phyloP scores from a whole-genome alignment of 2,888 invertebrate genomes.

The Helleia helle region DNA sequence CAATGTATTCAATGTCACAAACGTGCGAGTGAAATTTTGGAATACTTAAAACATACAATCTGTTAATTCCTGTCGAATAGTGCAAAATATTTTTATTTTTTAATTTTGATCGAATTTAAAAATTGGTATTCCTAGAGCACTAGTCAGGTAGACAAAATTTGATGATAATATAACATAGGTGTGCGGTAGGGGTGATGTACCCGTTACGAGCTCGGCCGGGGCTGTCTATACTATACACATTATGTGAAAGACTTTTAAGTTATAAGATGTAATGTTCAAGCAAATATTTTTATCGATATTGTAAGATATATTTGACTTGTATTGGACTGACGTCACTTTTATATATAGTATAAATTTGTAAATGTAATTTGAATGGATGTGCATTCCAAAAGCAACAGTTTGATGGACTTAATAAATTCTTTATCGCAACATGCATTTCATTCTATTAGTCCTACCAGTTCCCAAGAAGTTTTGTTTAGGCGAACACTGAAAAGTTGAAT shows the following conservation, averaged over 20 bases:
- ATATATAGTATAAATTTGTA: conserved; percentile 42
- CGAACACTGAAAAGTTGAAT: too few relatives aligned
- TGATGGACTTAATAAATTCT: conserved; percentile 63
- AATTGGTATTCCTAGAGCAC: not conserved
- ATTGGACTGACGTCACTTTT: conserved; percentile 15
- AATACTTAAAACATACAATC: too few relatives aligned
- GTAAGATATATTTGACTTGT: conserved; percentile 23
- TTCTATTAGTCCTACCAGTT: too few relatives aligned
- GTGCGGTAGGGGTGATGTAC: not conserved
- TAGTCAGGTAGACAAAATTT: not conserved
- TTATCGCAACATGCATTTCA: conserved; percentile 25
- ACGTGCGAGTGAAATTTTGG: too few relatives aligned
- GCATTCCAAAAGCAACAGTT: conserved; percentile 70
- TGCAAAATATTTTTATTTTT: not conserved
- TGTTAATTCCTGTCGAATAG: not conserved
- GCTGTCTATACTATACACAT: not conserved
- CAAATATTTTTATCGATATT: conserved; percentile 15
- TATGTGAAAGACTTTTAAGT: not conserved
- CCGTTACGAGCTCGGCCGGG: not conserved
- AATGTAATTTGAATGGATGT: conserved; percentile 57
- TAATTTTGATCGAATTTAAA: not conserved
- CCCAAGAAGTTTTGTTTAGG: too few relatives aligned
- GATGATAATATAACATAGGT: not conserved
- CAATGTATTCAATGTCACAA: too few relatives aligned
- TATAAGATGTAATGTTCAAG: not conserved